Base-by-base conservation (phyloP, 2,888 invertebrate genomes). In the Helicoverpa assulta region DNA sequence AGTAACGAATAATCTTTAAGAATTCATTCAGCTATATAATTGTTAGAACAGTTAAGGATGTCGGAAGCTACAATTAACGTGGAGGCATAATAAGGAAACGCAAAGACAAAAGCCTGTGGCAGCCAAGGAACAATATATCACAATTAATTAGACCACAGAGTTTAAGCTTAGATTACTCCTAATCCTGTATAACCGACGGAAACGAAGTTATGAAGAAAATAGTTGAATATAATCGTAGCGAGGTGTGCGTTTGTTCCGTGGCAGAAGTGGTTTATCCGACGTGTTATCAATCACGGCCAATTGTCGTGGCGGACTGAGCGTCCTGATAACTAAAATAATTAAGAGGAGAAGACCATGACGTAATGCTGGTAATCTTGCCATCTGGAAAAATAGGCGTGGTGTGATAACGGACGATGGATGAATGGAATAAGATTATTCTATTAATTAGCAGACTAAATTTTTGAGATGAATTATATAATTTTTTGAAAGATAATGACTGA, bases 231-330 rank as follows among this genome's bases (percentile, higher is more conserved):
- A 50, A 47, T 53, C 19, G 19, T 29, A 58, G 21, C 53, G 19
- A 43, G 19, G 55, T 60, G 16, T 16, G 58, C 43, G 37, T 43
- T 37, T 57, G 52, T 61, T 54, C 70, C 43, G 50, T 5, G 21
- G 40, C 26, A 33, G 40, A 58, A 29, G 33, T 29, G 57, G 58
- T 67, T 58, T 67, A 67, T 67, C 54, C 40, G 62, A 37, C n/a
- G 26, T 50, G 40, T 69, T 61, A 73, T 76, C 70, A 73, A 73
- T 62, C 70, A 70, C 70, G 70, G 29, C n/a, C 61, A 70, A 76
- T 73, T 59, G 70, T 76, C 73, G 62, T 62, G 37, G 29, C 40
- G 57, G 61, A 58, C 54, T 29, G 53, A 19, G 58, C 51, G 50
- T 68, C 68, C 40, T 55, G 51, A 55, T 63, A 75, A 37, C 70